These are phyloP conservation scores for Mormoops blainvillei DNA, from an alignment of 2,113 vertebrate genomes.

Conservation along the genomic window DNA sequence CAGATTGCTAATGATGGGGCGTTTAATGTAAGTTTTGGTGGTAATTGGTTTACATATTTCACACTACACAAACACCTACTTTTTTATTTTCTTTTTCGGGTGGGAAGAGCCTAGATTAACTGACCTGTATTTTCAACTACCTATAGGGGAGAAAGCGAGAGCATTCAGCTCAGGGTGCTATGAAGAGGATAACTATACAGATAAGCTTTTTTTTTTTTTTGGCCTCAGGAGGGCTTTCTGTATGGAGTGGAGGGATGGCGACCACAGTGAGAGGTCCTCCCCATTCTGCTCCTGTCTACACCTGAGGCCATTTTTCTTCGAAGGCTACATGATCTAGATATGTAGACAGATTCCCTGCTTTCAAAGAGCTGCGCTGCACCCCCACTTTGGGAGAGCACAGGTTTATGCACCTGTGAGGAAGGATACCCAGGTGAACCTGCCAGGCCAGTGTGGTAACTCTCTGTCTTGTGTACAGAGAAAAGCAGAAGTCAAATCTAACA, in stretches of 20 bases:
- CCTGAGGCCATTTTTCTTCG: neutral
- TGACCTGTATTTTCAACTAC: slow-evolving; percentile 16
- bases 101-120: neutral
- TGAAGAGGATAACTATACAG: neutral
- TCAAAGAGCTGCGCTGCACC: neutral
- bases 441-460: neutral
- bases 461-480: neutral
- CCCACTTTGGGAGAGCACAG: neutral
- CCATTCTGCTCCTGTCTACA: neutral
- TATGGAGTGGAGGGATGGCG: neutral
- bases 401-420: neutral
- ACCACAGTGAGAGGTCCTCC: neutral
- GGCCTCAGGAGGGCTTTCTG: neutral
- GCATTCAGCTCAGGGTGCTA: neutral
- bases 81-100: neutral
- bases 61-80: slow-evolving; percentile 12
- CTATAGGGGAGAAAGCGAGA: neutral
- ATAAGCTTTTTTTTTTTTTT: neutral
- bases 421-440: neutral
- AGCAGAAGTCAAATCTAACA: neutral
- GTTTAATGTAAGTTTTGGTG: slow-evolving; percentile 43
- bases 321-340: neutral
- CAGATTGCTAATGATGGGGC: slow-evolving; percentile 7
- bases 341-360: neutral
- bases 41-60: slow-evolving; percentile 30